These are phyloP conservation scores for Phasianus colchicus DNA, from an alignment of 2,113 vertebrate genomes.

Conservation along the genomic window DNA sequence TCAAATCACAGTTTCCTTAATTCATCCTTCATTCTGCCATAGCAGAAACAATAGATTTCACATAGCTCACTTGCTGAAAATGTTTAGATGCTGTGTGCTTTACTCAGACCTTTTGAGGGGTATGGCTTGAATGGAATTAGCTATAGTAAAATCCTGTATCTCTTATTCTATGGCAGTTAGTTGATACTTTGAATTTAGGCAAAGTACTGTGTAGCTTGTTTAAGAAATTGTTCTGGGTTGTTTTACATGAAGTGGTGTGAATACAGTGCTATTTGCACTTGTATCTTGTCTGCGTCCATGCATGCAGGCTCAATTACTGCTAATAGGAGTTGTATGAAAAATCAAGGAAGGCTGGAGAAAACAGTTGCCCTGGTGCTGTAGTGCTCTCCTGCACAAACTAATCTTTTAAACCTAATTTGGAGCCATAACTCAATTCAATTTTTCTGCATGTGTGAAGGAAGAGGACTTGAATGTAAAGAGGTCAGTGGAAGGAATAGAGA, in stretches of 20 bases:
- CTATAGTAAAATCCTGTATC: not conserved
- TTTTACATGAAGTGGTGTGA: not conserved
- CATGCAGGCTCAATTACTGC: not conserved
- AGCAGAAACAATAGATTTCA: not conserved
- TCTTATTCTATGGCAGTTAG: not conserved
- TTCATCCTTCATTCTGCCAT: not conserved
- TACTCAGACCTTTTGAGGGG: not conserved
- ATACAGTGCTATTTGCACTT: not conserved
- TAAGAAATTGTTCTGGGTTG: not conserved
- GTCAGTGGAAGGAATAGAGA: conserved; percentile 22
- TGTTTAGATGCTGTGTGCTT: not conserved
- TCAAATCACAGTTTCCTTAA: not conserved
- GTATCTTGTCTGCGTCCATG: not conserved
- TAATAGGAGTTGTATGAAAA: not conserved
- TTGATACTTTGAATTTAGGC: not conserved
- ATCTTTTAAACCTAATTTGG: not conserved
- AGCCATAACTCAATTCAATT: not conserved
- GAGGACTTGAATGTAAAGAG: conserved; percentile 26
- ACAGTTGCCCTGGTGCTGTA: not conserved
- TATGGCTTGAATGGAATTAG: not conserved
- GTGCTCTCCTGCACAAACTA: not conserved
- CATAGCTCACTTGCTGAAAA: not conserved
- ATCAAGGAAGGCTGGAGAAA: not conserved
- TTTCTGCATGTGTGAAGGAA: not conserved
- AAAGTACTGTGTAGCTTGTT: not conserved